These are phyloP conservation scores for Ashinkailepas kermadecensis DNA, from an alignment of 2,888 invertebrate genomes.

Conservation along the genomic window DNA sequence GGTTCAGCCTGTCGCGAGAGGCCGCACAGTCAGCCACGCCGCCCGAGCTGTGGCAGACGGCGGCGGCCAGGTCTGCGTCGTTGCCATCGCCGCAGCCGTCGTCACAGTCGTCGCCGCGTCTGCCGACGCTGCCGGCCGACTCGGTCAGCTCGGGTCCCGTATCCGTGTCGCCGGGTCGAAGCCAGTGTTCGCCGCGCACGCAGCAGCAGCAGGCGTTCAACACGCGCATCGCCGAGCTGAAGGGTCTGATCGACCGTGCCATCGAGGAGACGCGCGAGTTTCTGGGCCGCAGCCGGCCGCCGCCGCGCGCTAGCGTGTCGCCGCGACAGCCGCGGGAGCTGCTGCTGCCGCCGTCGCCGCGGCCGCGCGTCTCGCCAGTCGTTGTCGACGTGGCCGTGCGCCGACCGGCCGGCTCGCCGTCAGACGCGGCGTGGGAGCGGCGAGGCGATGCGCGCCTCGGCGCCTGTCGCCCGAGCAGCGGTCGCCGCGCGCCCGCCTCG, in stretches of 20 bases:
- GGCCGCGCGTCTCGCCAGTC: neutral
- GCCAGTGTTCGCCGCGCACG: neutral
- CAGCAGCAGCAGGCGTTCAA: slow-evolving; percentile 7
- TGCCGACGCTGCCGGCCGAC: neutral
- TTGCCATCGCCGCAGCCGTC: neutral
- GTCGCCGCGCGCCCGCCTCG: neutral
- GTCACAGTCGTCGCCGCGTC: neutral
- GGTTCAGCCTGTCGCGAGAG: neutral
- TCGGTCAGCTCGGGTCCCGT: neutral
- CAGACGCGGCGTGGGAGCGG: neutral
- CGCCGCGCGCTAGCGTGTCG: neutral
- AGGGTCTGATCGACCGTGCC: slow-evolving; percentile 1
- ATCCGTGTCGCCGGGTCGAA: neutral
- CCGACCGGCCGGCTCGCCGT: slow-evolving; percentile 4
- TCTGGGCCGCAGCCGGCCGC: slow-evolving; percentile 1
- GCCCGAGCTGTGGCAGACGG: neutral
- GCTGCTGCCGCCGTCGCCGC: neutral
- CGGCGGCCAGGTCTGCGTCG: neutral
- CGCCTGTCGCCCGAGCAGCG: neutral
- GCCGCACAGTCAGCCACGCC: neutral
- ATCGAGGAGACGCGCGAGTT: slow-evolving; percentile 20
- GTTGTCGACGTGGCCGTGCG: neutral
- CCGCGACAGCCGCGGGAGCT: neutral
- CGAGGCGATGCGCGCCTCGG: neutral
- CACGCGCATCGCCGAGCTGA: neutral